A percentile compares a stretch with the other conserved stretches of the same genome.
These are phyloP conservation scores for Cliona cf. orientalis DNA, from an alignment of 37 sponge, comb jelly and placozoan species.

Conservation along the genomic window DNA sequence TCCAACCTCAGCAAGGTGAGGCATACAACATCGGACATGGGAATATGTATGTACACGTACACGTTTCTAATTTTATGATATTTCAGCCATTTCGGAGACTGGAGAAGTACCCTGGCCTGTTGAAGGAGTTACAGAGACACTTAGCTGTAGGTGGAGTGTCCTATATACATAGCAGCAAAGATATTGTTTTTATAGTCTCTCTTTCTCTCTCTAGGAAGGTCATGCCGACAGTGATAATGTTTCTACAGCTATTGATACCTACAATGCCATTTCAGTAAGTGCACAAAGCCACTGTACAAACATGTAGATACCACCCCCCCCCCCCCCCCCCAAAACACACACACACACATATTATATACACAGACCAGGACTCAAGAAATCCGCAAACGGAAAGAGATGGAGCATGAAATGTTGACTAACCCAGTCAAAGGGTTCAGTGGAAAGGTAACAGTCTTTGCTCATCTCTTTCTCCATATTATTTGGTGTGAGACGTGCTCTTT, in stretches of 20 bases:
- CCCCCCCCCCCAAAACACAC: too few species aligned
- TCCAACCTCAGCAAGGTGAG: slow-evolving; percentile 86
- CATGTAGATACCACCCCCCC: too few species aligned
- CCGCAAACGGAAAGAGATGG: slow-evolving; percentile 86
- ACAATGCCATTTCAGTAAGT: slow-evolving; percentile 59
- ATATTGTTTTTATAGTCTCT: neutral
- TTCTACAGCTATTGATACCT: slow-evolving; percentile 33
- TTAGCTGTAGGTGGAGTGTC: slow-evolving; percentile 51
- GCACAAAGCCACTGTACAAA: too few species aligned
- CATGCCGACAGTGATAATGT: slow-evolving; percentile 77
- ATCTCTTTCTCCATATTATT: neutral
- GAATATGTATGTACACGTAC: neutral
- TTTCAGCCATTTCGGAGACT: slow-evolving; percentile 81
- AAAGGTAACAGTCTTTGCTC: slow-evolving; percentile 33
- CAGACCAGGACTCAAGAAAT: slow-evolving; percentile 77
- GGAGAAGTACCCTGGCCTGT: slow-evolving; percentile 85
- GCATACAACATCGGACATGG: neutral
- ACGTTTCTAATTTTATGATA: neutral
- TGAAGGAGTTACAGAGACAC: slow-evolving; percentile 87
- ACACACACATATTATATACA: neutral
- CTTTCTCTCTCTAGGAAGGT: slow-evolving; percentile 53
- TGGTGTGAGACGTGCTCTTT: neutral
- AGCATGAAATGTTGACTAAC: slow-evolving; percentile 87
- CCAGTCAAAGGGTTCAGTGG: slow-evolving; percentile 85
- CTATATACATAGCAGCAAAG: neutral